A percentile compares a stretch with the other conserved stretches of the same genome.
Conservation (phyloP, 2,888 invertebrate genomes). For the Melinaea marsaeus region DNA sequence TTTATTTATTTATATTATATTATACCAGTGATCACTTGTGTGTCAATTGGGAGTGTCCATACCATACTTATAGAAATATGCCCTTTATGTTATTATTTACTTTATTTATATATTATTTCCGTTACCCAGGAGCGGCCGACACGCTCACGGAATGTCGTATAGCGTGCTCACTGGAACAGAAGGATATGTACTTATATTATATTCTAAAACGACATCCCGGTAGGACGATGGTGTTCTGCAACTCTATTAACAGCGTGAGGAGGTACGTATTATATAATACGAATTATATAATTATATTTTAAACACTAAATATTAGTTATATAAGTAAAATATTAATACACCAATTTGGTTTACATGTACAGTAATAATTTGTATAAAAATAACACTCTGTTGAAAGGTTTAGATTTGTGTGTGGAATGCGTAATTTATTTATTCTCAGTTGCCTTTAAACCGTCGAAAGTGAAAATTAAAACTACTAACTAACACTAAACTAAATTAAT, state of each 20-base stretch:
- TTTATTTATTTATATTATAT: no score
- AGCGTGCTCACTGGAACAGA: constrained; percentile 85
- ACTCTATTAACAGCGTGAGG: constrained; percentile 93
- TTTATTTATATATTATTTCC: not conserved
- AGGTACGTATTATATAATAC: constrained; percentile 13
- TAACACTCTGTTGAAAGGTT: not conserved
- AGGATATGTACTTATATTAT: constrained; percentile 96
- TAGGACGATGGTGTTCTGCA: constrained; percentile 94
- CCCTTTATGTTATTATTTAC: no score
- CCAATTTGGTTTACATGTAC: not conserved
- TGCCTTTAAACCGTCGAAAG: no score
- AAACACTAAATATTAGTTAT: no score
- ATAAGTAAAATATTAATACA: not conserved
- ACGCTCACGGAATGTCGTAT: constrained; percentile 91
- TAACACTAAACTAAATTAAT: no score
- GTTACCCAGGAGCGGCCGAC: constrained; percentile 84
- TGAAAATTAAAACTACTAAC: no score
- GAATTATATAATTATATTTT: no score
- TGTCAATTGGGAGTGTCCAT: no score
- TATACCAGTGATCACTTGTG: no score
- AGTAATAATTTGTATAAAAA: not conserved
- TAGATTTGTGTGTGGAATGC: no score
- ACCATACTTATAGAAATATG: no score
- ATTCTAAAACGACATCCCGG: constrained; percentile 91
- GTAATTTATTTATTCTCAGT: no score